Conservation (phyloP, 1,140 invertebrate genomes). For the Drosophila kepulauana region DNA sequence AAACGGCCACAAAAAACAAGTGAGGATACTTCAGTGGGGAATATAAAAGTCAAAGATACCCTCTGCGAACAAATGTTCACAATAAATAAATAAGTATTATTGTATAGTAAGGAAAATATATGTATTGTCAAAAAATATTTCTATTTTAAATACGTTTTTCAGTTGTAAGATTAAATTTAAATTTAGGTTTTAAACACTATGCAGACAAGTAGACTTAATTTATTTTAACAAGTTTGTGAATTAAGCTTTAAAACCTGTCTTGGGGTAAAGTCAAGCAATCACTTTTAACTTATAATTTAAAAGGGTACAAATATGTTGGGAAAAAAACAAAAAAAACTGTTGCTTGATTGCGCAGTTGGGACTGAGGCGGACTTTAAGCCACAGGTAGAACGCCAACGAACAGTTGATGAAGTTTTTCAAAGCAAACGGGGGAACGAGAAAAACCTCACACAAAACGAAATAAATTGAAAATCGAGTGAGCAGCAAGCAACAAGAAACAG, state of each 20-base stretch:
- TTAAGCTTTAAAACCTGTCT: no score
- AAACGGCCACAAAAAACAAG: slow-evolving; percentile 50
- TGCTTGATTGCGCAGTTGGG: slow-evolving; percentile 58
- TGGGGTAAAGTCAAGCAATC: background rate
- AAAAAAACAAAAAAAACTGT: slow-evolving; percentile 55
- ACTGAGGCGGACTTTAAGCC: slow-evolving; percentile 63
- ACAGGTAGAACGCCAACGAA: slow-evolving; percentile 73
- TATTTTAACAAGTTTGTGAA: no score
- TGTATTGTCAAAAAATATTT: no score
- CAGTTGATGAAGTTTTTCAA: slow-evolving; percentile 80
- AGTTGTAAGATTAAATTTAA: no score
- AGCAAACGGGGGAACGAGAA: slow-evolving; percentile 36
- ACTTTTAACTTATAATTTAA: background rate
- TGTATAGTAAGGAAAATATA: background rate
- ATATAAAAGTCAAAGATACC: background rate
- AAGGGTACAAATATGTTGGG: slow-evolving; percentile 19
- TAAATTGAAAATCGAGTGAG: slow-evolving; percentile 82
- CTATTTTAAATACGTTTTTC: no score
- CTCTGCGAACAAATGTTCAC: background rate
- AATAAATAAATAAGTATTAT: background rate
- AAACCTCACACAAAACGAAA: slow-evolving; percentile 61
- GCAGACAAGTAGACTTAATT: no score
- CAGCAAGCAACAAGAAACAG: slow-evolving; percentile 57
- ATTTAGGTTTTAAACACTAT: no score
- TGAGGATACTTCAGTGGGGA: background rate